Evolutionary conservation across 2,113 vertebrate species (phyloP).

Genomic region (Arizona elegans): DNA sequence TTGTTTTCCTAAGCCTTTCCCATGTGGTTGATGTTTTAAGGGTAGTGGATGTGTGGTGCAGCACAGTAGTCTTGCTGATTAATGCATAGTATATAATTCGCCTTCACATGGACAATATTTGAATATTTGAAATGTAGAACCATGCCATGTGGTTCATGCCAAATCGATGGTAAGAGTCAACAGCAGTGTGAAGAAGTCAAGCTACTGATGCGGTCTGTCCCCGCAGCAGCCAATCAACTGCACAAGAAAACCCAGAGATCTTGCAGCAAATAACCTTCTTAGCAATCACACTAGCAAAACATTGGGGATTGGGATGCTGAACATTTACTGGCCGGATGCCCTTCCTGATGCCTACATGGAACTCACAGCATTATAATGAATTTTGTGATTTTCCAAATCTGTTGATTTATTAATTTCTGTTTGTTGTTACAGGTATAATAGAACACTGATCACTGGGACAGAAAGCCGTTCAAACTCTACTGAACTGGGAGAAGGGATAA

Average conservation of each 20-base stretch:
- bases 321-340: not conserved
- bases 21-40: not conserved
- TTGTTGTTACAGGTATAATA: not conserved
- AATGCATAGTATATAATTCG: not conserved
- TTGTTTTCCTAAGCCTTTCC: not conserved
- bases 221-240: not conserved
- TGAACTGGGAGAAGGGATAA: not conserved
- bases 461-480: not conserved
- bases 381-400: not conserved
- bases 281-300: not conserved
- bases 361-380: not conserved
- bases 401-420: not conserved
- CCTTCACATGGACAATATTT: not conserved
- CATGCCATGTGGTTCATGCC: not conserved
- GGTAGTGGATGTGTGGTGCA: not conserved
- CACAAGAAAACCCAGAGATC: not conserved
- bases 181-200: not conserved
- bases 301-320: not conserved
- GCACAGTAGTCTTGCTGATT: not conserved
- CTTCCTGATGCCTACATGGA: not conserved
- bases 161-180: not conserved
- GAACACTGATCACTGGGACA: not conserved
- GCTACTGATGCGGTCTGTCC: not conserved
- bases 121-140: not conserved
- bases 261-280: not conserved